Evolutionary conservation across 2,888 invertebrate genomes (phyloP).

Genomic region (Seira ritae): DNA sequence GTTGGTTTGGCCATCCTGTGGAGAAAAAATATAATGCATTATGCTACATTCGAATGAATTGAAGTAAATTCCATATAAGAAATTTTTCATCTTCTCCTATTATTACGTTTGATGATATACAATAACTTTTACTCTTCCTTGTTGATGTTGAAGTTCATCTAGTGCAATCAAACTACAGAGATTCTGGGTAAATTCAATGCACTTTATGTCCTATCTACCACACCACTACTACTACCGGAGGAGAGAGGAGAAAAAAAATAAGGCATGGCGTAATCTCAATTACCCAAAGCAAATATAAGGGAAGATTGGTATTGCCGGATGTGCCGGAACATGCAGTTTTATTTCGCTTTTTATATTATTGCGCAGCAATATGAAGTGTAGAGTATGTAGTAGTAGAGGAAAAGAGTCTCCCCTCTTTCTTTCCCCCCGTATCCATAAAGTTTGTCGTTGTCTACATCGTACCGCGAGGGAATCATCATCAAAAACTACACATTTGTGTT

Average conservation of each 20-base stretch:
- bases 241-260: conserved; percentile 3
- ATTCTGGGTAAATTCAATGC: background rate
- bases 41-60: too few relatives aligned
- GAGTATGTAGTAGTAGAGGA: too few relatives aligned
- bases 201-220: background rate
- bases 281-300: conserved; percentile 6
- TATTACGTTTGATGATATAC: background rate
- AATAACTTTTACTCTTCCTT: conserved; percentile 19
- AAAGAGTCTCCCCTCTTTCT: conserved; percentile 22
- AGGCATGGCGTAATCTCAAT: conserved; percentile 17
- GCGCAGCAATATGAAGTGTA: background rate
- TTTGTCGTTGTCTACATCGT: conserved; percentile 8
- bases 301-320: conserved; percentile 36
- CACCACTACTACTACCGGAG: too few relatives aligned
- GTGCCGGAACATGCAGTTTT: conserved; percentile 25
- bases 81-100: background rate
- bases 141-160: conserved; percentile 37
- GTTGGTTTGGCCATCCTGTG: too few relatives aligned
- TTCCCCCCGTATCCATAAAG: conserved; percentile 2
- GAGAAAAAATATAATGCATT: background rate
- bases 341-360: conserved; percentile 21
- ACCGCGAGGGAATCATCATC: conserved; percentile 33
- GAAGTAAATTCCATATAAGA: background rate
- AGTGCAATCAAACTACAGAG: conserved; percentile 16
- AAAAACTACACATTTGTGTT: background rate